Percentiles rank a stretch among this genome's conserved stretches.
Conservation (phyloP, 2,113 vertebrate species). For the Cyprinus carpio region DNA sequence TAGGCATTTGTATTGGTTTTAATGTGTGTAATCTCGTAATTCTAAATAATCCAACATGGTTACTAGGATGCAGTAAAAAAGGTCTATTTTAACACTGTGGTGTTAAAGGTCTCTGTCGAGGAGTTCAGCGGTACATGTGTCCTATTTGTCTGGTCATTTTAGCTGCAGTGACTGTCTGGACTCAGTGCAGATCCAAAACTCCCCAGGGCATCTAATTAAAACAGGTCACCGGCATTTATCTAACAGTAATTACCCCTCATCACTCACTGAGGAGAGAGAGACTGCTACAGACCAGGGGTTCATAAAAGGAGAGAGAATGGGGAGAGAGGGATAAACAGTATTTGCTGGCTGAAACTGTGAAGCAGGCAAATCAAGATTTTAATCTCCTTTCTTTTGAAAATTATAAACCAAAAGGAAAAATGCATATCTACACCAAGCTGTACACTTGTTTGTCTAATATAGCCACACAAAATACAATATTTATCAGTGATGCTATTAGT, state of each 20-base stretch:
- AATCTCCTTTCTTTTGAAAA: background rate
- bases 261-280: conserved; percentile 33
- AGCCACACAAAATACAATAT: background rate
- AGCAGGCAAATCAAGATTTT: background rate
- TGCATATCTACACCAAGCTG: background rate
- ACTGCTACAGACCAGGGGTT: conserved; percentile 34
- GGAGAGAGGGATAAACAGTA: conserved; percentile 1
- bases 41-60: background rate
- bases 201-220: conserved; percentile 51
- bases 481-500: background rate
- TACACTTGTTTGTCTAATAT: background rate
- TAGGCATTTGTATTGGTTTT: background rate
- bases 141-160: conserved; percentile 30
- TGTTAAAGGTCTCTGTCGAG: conserved; percentile 6
- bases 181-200: background rate
- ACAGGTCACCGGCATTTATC: conserved; percentile 54
- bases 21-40: background rate
- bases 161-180: conserved; percentile 3
- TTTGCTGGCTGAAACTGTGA: conserved; percentile 5
- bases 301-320: conserved; percentile 12
- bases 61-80: background rate
- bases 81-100: background rate
- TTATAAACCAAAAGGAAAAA: background rate
- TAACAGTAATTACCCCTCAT: conserved; percentile 53
- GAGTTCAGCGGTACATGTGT: background rate